A percentile compares a stretch with the other conserved stretches of the same genome.
Evolutionary conservation across 2,888 invertebrate species (phyloP).

Genomic region (Heliconius charithonia): DNA sequence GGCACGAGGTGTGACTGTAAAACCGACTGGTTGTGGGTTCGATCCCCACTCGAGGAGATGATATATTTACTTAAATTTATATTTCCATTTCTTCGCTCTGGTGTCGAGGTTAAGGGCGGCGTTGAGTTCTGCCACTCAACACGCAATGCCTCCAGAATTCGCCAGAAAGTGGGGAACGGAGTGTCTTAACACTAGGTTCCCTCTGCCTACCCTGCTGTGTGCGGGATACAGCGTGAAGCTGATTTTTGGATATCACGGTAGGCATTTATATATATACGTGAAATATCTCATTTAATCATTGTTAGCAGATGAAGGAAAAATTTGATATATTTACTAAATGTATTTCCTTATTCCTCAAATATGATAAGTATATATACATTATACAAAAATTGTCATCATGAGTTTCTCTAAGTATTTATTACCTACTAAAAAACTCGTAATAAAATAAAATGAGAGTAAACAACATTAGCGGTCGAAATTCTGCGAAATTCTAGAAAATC

Average conservation of each 20-base stretch:
- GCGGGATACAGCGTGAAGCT: too few relatives aligned
- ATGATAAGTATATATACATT: neutral
- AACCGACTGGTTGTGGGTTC: too few relatives aligned
- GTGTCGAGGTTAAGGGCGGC: too few relatives aligned
- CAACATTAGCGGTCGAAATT: conserved; percentile 1
- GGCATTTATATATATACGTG: neutral
- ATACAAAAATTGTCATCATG: neutral
- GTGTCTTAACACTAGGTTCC: too few relatives aligned
- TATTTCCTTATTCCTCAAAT: neutral
- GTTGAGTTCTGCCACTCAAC: too few relatives aligned
- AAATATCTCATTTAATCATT: neutral
- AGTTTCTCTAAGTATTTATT: neutral
- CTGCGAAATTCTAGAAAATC: conserved; percentile 25
- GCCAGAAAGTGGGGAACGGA: too few relatives aligned
- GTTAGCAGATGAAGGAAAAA: neutral
- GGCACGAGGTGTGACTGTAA: too few relatives aligned
- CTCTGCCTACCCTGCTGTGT: too few relatives aligned
- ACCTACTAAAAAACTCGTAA: conserved; percentile 3
- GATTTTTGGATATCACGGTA: neutral
- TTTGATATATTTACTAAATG: neutral
- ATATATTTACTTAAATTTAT: too few relatives aligned
- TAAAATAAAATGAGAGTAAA: conserved; percentile 8
- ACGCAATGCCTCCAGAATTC: too few relatives aligned
- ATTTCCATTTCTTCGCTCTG: too few relatives aligned
- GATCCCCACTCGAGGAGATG: too few relatives aligned